Evolutionary conservation across 37 sponge, comb jelly and placozoan species (phyloP), one percentile per base, ranked within the genome.

Genomic region (Beroe ovata): DNA sequence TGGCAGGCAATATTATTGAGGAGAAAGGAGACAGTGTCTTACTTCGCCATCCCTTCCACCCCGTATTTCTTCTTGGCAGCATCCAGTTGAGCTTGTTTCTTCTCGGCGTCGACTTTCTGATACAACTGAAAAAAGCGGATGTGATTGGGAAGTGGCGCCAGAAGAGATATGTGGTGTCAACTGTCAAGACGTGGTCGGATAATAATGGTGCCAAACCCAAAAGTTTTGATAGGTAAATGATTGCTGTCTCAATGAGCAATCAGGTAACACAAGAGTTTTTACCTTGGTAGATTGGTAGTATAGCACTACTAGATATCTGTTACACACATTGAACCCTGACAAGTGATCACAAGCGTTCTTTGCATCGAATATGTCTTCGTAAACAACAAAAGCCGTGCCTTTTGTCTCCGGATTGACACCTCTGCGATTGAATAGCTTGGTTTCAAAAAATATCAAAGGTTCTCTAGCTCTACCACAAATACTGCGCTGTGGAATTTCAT

Each of bases 271-370:
- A n/a, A 19, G 59, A 18, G 59, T 58, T 58, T 40, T 77, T 77
- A 77, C 89, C 89, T 96, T 98, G 41, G 94, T 98, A 14, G 99
- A 95, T 88, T 98, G 99, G 88, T 98, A 98, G 92, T 98, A 98
- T 18, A 98, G 92, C 4, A 98, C 99, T 20, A 98, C 96, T 39
- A 98, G 91, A 60, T 98, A 98, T 89, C 99, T 89, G 92, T 98
- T 98, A 88, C 99, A 98, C 30, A 98, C 99, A 72, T 98, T 98
- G 89, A 98, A 98, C 0, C 99, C 99, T 34, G 95, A 95, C 42
- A 98, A 88, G 60, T 98, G 99, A 72, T 98, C 99, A 89, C 99
- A 98, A 0, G 99, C 99, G 81, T 96, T 96, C 94, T 98, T 98
- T 0, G 99, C 99, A 89, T 98, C 99, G 71, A 98, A 98, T 36